Base-by-base conservation (phyloP, 2,888 invertebrate species). In the Smittia sp. region DNA sequence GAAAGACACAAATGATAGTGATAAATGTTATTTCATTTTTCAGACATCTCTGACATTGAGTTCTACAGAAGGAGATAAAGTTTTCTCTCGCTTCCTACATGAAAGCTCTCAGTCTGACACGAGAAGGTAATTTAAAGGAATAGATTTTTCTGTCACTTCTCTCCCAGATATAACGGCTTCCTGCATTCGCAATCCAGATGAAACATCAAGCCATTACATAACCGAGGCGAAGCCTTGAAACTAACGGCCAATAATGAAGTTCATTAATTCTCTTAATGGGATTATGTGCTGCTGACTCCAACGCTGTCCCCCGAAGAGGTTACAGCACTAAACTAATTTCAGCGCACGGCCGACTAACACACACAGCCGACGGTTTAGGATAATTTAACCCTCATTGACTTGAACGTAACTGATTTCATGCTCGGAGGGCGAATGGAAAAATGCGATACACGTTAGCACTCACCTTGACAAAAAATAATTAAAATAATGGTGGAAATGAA, bases 381-480 rank as follows among this genome's bases (percentile, higher is more conserved):
- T 58, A 58, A 67, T 67, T 67, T 67, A 41, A 67, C 67, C 41
- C 67, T 67, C 67, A 67, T 67, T 39, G 67, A 67, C 63, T 63
- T 63, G 27, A 63, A 63, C 27, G 27, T 27, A n/a, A n/a, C 27
- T 25, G 27, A 63, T 63, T 27, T 27, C 27, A 27, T 63, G 63
- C 63, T 25, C 25, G 25, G 25, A 25, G 27, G 27, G 13, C 63
- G 25, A 27, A 63, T 58, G 46, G 58, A 58, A 20, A 58, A 27
- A 63, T 6, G 18, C n/a, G 27, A 63, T 25, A 58, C 39, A 70
- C 6, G 52, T 68, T 54, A 70, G 20, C 38, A 72, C 72, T 72
- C 39, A 72, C 72, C 72, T 72, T 62, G 62, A 62, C 72, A 72
- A 62, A 72, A 39, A 15, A 25, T 72, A 72, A 72, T 72, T 72